A percentile compares a stretch with the other conserved stretches of the same genome.
phyloP scores from a whole-genome alignment of 2,797 vertebrate species.

The Premnoplex brunnescens region DNA sequence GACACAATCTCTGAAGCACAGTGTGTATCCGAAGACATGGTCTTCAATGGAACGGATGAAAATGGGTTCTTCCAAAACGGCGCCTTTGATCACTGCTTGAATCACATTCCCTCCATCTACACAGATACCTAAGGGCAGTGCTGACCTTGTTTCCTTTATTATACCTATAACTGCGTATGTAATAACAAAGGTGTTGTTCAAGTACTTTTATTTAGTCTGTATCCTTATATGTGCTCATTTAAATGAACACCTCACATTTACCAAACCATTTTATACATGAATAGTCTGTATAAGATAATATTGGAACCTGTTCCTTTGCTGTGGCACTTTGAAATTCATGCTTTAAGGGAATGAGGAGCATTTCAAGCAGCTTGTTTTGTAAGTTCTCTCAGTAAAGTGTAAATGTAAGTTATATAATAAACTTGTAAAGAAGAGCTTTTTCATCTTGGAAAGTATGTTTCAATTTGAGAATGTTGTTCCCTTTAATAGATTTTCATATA shows the following conservation, averaged over 20 bases:
- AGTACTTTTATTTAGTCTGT: slow-evolving; percentile 73
- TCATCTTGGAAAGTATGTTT: slow-evolving; percentile 51
- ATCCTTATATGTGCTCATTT: slow-evolving; percentile 72
- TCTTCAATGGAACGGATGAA: slow-evolving; percentile 85
- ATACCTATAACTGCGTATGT: slow-evolving; percentile 63
- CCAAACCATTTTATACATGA: slow-evolving; percentile 72
- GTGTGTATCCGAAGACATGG: slow-evolving; percentile 81
- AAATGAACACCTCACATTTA: slow-evolving; percentile 72
- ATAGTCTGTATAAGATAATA: slow-evolving; percentile 67
- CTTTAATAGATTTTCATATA: slow-evolving; percentile 62
- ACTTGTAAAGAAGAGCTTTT: slow-evolving; percentile 65
- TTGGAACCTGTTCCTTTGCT: slow-evolving; percentile 72
- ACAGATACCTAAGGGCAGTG: slow-evolving; percentile 86
- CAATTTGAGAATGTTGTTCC: slow-evolving; percentile 52
- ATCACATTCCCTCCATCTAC: slow-evolving; percentile 94
- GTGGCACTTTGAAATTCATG: slow-evolving; percentile 76
- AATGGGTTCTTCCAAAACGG: slow-evolving; percentile 91
- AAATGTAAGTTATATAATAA: slow-evolving; percentile 77
- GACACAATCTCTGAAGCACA: slow-evolving; percentile 84
- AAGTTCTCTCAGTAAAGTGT: slow-evolving; percentile 71
- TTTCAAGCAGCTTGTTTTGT: slow-evolving; percentile 71
- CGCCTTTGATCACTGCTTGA: slow-evolving; percentile 92
- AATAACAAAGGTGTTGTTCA: slow-evolving; percentile 67
- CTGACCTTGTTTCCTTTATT: slow-evolving; percentile 27
- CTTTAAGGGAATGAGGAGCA: slow-evolving; percentile 70